Conservation (phyloP, 2,888 invertebrate genomes). For the Hydraecia micacea region DNA sequence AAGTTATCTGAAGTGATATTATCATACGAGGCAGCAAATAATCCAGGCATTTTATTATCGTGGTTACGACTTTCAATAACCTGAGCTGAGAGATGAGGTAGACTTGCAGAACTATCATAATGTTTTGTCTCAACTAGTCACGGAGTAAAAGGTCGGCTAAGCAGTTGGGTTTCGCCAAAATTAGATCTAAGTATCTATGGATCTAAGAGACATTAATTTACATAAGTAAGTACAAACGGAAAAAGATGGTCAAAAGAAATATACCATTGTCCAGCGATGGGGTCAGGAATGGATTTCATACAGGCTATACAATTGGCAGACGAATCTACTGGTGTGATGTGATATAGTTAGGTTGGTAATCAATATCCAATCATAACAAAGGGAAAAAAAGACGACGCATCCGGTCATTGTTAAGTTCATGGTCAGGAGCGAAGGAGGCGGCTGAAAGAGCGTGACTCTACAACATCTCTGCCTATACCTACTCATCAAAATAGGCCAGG, state of each 20-base stretch:
- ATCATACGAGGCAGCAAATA: conserved; percentile 55
- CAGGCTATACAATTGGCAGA: background rate
- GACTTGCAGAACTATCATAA: background rate
- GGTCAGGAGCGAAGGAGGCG: background rate
- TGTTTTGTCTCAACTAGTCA: conserved; percentile 7
- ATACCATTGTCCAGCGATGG: background rate
- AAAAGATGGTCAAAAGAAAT: background rate
- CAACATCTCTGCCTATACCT: background rate
- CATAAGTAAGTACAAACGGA: no score
- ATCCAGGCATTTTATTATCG: conserved; percentile 50
- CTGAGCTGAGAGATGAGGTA: conserved; percentile 18
- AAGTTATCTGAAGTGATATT: conserved; percentile 65
- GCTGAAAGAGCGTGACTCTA: background rate
- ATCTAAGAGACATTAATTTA: background rate
- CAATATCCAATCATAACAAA: background rate
- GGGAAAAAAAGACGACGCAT: background rate
- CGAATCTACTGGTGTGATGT: background rate
- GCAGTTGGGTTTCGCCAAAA: background rate
- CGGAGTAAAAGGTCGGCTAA: no score
- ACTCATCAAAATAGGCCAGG: background rate
- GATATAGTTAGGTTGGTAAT: background rate
- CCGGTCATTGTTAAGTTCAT: background rate
- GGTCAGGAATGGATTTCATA: background rate
- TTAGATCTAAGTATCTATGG: background rate
- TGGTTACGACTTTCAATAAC: conserved; percentile 37